These are phyloP conservation scores for Balearica regulorum DNA, from an alignment of 2,797 vertebrate species.

Conservation along the genomic window DNA sequence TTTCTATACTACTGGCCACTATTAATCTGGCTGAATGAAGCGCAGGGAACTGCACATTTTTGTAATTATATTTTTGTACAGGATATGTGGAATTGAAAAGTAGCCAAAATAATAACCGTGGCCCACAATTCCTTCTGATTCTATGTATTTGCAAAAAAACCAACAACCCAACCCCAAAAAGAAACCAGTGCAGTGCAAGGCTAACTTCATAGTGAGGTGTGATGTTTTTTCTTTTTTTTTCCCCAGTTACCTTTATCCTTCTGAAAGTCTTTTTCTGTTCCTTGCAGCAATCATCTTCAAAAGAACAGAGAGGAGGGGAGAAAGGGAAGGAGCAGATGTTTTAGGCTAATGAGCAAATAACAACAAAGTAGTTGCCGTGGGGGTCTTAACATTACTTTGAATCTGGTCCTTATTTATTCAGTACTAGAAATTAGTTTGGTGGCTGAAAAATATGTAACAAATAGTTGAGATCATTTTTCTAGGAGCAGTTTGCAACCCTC, in stretches of 20 bases:
- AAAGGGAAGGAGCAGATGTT: neutral
- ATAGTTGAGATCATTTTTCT: neutral
- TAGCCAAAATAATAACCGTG: neutral
- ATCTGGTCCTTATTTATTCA: neutral
- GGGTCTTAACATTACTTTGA: neutral
- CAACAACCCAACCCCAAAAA: too few relatives aligned
- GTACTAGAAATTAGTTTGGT: neutral
- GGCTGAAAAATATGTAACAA: neutral
- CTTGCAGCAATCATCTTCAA: neutral
- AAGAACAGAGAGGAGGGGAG: neutral
- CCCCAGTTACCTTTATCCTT: neutral
- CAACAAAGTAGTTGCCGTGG: neutral
- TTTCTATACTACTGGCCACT: neutral
- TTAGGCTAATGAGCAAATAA: neutral
- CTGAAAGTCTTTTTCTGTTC: neutral
- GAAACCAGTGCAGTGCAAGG: neutral
- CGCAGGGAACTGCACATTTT: neutral
- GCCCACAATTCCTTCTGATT: neutral
- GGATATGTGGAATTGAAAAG: neutral
- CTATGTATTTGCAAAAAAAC: neutral
- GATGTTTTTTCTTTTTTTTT: neutral
- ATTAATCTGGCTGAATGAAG: neutral
- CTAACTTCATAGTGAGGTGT: neutral
- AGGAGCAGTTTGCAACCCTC: neutral
- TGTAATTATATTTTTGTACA: neutral